Percentiles rank a stretch among this genome's conserved stretches.
These are phyloP conservation scores for Tamias sibiricus DNA, from an alignment of 2,113 vertebrate genomes.

Conservation along the genomic window DNA sequence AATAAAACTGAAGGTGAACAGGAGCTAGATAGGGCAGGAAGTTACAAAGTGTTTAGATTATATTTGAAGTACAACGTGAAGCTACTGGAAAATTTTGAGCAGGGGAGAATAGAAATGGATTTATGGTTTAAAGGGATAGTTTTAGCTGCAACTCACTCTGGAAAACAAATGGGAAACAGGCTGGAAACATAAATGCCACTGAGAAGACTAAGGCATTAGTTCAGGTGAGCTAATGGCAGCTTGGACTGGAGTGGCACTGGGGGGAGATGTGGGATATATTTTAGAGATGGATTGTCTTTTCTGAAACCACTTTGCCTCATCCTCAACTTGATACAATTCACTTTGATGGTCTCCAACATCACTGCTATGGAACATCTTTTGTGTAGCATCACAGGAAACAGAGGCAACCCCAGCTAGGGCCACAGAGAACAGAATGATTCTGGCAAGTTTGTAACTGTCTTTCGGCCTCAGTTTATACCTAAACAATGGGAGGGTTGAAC, in stretches of 20 bases:
- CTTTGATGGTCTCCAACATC: not conserved
- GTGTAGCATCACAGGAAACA: not conserved
- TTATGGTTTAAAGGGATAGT: not conserved
- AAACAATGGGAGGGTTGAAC: not conserved
- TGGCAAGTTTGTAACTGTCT: not conserved
- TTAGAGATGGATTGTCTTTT: not conserved
- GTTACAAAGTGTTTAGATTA: not conserved
- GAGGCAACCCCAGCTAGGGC: not conserved
- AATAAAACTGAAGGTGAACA: not conserved
- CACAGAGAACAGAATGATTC: not conserved
- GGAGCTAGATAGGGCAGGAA: not conserved
- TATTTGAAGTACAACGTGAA: not conserved
- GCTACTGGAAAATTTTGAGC: not conserved
- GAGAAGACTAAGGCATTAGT: not conserved
- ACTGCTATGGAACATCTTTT: not conserved
- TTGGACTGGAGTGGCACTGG: not conserved
- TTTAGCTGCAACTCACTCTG: not conserved
- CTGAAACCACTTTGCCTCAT: not conserved
- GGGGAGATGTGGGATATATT: not conserved
- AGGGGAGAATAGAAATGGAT: not conserved
- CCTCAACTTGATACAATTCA: not conserved
- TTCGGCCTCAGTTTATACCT: not conserved
- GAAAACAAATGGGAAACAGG: not conserved
- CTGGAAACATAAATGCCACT: not conserved
- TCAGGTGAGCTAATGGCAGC: not conserved